Evolutionary conservation across 2,797 vertebrate species (phyloP).

Genomic region (Tapera naevia): DNA sequence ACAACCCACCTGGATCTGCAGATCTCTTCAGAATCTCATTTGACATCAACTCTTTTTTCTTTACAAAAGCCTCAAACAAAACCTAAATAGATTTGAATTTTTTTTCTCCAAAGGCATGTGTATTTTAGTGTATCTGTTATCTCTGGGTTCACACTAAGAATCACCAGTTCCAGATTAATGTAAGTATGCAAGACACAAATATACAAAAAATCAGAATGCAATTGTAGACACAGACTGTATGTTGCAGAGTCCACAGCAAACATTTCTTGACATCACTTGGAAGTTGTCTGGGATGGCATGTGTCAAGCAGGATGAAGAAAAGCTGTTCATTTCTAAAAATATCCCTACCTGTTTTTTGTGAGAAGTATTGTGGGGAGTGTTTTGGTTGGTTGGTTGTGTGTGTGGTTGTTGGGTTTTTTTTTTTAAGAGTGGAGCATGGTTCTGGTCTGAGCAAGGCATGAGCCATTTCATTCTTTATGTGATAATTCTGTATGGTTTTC

Average conservation of each 20-base stretch:
- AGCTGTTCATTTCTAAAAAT: not conserved
- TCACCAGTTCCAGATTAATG: not conserved
- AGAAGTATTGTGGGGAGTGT: too few relatives aligned
- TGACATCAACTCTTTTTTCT: not conserved
- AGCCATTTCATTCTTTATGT: not conserved
- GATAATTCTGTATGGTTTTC: not conserved
- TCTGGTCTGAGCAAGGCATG: not conserved
- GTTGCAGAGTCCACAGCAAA: not conserved
- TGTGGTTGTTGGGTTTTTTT: not conserved
- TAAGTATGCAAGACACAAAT: not conserved
- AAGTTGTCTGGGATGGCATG: not conserved
- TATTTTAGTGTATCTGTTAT: not conserved
- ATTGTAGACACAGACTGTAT: not conserved
- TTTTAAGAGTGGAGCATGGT: not conserved
- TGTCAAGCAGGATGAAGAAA: constrained; percentile 14
- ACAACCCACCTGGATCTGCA: too few relatives aligned
- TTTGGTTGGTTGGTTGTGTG: not conserved
- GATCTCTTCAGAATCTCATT: not conserved
- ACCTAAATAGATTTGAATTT: not conserved
- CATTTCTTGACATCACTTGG: not conserved
- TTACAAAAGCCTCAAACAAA: not conserved
- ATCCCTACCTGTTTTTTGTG: not conserved
- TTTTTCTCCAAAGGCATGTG: rapidly evolving
- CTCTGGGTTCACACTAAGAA: not conserved
- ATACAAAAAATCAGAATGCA: not conserved